Evolutionary conservation across 1,140 invertebrate genomes (phyloP).

Genomic region (Rhizoglyphus robini): DNA sequence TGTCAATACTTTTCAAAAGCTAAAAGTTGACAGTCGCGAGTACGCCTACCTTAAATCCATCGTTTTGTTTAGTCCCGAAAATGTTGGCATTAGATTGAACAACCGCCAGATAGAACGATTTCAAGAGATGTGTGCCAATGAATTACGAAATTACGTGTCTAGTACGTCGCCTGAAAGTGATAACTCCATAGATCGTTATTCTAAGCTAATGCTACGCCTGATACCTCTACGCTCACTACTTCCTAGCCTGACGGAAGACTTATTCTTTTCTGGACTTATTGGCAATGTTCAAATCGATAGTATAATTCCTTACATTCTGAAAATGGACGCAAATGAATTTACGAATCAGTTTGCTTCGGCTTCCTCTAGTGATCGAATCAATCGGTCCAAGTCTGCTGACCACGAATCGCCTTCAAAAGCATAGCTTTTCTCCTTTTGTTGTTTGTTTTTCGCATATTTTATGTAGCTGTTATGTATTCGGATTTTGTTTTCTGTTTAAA

Average conservation of each 20-base stretch:
- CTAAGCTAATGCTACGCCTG: slow-evolving; percentile 54
- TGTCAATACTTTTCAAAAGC: slow-evolving; percentile 53
- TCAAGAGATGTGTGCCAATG: slow-evolving; percentile 57
- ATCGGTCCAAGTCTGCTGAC: neutral
- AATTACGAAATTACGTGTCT: slow-evolving; percentile 46
- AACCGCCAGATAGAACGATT: slow-evolving; percentile 45
- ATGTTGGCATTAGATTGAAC: slow-evolving; percentile 20
- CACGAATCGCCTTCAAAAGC: slow-evolving; percentile 12
- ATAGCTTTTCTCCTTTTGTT: neutral
- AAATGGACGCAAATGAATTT: slow-evolving; percentile 48
- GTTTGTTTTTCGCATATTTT: neutral
- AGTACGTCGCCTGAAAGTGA: slow-evolving; percentile 33
- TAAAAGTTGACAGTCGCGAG: slow-evolving; percentile 65
- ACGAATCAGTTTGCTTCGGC: slow-evolving; percentile 22
- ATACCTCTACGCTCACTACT: slow-evolving; percentile 61
- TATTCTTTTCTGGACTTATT: slow-evolving; percentile 80
- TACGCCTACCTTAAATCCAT: slow-evolving; percentile 80
- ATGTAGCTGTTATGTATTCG: neutral
- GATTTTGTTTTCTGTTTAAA: neutral
- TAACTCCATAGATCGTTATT: slow-evolving; percentile 43
- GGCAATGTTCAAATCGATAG: slow-evolving; percentile 83
- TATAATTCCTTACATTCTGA: slow-evolving; percentile 77
- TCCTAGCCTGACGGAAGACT: slow-evolving; percentile 65
- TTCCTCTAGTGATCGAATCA: neutral
- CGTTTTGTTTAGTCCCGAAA: slow-evolving; percentile 58